These are phyloP conservation scores for Gymnarchus niloticus DNA, from an alignment of 2,113 vertebrate species.

Conservation along the genomic window DNA sequence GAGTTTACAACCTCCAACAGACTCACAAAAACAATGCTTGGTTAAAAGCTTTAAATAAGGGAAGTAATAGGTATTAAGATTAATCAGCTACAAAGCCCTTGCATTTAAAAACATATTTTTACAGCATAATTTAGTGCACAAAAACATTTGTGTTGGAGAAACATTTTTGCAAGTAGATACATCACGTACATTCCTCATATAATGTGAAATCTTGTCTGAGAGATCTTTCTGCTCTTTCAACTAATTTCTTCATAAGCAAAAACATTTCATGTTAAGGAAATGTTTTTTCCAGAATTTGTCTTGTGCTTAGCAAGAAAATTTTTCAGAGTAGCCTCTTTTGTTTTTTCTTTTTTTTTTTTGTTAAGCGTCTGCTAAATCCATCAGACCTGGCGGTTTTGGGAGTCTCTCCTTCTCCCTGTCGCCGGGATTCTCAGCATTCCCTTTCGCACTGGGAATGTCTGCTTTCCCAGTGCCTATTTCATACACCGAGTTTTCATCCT, in stretches of 20 bases:
- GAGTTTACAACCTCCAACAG: neutral
- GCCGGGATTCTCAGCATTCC: neutral
- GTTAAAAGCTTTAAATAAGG: neutral
- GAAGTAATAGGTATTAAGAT: conserved; percentile 5
- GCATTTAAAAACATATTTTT: neutral
- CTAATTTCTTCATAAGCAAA: neutral
- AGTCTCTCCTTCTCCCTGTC: neutral
- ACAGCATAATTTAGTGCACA: neutral
- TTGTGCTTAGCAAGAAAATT: neutral
- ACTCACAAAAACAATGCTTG: neutral
- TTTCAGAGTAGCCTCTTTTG: neutral
- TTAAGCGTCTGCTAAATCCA: conserved; percentile 30
- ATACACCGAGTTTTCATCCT: neutral
- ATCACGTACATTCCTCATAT: neutral
- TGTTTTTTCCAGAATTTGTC: conserved; percentile 5
- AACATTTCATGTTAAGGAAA: conserved; percentile 22
- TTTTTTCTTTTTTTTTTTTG: neutral
- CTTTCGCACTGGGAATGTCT: conserved; percentile 15
- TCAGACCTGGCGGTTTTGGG: conserved; percentile 16
- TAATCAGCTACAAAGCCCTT: conserved; percentile 25
- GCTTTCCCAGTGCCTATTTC: conserved; percentile 3
- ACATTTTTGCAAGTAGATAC: neutral
- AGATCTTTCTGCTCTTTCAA: neutral
- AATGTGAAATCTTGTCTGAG: neutral
- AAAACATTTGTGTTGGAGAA: neutral